Base-by-base conservation (phyloP, 92 coral and sea anemone genomes). In the Siderastrea siderea region DNA sequence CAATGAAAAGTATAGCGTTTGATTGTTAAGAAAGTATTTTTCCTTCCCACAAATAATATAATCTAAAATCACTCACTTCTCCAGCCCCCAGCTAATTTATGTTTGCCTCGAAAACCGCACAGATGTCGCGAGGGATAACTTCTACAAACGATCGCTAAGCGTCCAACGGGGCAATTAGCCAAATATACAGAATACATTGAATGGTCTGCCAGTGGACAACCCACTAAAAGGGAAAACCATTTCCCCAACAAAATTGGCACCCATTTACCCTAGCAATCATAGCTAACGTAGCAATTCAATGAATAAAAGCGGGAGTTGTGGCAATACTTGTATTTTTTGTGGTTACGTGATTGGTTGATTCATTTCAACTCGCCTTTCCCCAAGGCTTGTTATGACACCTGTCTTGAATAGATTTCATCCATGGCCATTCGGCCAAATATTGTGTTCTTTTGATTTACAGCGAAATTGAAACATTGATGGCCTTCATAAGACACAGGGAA, bases 281-380 rank as follows among this genome's bases (percentile, higher is more conserved):
- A 43, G 16, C 64, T 75, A 68, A 67, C 75, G 47, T 47, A 74
- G 50, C 61, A 60, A 49, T 15, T 46, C 38, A 83, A 71, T 72
- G 68, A 55, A 38, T 54, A 16, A 54, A 44, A 69, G 79, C 80
- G 47, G 50, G 71, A 74, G 87, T 70, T 74, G 26, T 7, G 73
- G 80, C 58, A 73, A 62, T 50, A 74, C 38, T 26, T 74, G 49
- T 6, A 17, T 16, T 10, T 49, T 59, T 45, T 16, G 9, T 84
- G 62, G 71, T 59, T 81, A 84, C 87, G 72, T 84, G 87, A 74
- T 83, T 50, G 61, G 52, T 19, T 74, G 87, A 81, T 81, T 43
- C 48, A 69, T 44, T 69, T 66, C 57, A 74, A 53, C 38, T 50
- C 59, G 47, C 43, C 13, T 82, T 82, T 69, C 16, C 19, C 44